Percentiles rank a stretch among this genome's conserved stretches.
phyloP scores from a whole-genome alignment of 2,797 vertebrate species.

The Enteromius radiatus region DNA sequence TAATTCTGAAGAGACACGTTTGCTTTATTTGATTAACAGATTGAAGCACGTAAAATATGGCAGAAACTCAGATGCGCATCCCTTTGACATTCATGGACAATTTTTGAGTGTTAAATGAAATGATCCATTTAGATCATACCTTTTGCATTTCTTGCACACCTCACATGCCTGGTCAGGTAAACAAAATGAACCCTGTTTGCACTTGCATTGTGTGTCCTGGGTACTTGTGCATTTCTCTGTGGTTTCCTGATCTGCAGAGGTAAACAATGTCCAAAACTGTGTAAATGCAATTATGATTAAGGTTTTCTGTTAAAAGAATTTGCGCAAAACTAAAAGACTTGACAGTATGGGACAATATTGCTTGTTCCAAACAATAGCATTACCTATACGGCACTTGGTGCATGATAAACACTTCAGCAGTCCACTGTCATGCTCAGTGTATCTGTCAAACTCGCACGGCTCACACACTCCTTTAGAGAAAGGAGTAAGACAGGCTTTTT shows the following conservation, averaged over 20 bases:
- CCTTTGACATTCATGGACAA: neutral
- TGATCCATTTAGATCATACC: conserved; percentile 61
- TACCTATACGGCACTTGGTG: conserved; percentile 72
- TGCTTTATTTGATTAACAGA: neutral
- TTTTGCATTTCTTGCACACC: conserved; percentile 75
- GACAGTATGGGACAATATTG: neutral
- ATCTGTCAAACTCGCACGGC: conserved; percentile 64
- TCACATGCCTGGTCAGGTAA: conserved; percentile 74
- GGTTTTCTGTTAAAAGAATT: neutral
- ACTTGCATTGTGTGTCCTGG: conserved; percentile 69
- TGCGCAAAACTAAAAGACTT: neutral
- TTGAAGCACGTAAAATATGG: neutral
- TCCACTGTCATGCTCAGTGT: conserved; percentile 64
- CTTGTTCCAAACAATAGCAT: conserved; percentile 11
- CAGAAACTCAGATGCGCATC: neutral
- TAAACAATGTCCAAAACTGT: neutral
- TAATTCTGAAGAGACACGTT: neutral
- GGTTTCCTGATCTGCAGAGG: conserved; percentile 69
- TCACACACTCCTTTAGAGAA: conserved; percentile 62
- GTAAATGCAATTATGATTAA: neutral
- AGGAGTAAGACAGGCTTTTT: conserved; percentile 55
- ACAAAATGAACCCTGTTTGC: conserved; percentile 72
- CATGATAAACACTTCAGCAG: conserved; percentile 69
- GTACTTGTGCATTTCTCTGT: conserved; percentile 61
- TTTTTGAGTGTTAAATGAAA: neutral